Conservation (phyloP, 2,113 vertebrate genomes). For the Phasianus colchicus region DNA sequence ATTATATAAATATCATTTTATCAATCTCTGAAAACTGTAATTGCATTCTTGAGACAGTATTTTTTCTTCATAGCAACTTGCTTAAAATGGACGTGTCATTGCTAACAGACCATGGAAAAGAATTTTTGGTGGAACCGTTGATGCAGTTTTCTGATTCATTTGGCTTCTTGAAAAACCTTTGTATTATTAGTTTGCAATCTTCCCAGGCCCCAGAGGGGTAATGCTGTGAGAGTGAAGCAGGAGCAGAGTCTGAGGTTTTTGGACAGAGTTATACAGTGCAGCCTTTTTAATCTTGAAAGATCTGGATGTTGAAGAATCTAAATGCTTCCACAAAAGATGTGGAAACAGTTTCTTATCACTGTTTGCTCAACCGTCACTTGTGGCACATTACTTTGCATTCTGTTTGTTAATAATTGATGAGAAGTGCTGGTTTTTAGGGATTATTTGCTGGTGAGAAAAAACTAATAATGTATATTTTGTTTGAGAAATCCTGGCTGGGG, state of each 20-base stretch:
- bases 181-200: not conserved
- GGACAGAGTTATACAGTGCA: not conserved
- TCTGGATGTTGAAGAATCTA: not conserved
- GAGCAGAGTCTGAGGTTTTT: not conserved
- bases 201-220: not conserved
- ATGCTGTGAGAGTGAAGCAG: not conserved
- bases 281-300: not conserved
- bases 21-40: not conserved
- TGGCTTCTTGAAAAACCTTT: not conserved
- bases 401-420: constrained; percentile 17
- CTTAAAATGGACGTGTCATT: not conserved
- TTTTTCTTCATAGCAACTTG: not conserved
- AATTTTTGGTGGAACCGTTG: not conserved
- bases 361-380: not conserved
- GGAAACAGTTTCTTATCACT: not conserved
- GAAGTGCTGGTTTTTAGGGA: not conserved
- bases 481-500: constrained; percentile 12
- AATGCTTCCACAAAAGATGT: not conserved
- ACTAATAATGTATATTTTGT: not conserved
- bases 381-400: not conserved
- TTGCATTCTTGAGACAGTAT: not conserved
- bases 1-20: not conserved
- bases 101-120: not conserved
- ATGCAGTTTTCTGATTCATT: not conserved
- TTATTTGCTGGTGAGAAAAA: not conserved